These are phyloP conservation scores for Caenorhabditis sp. DNA, from an alignment of 2,888 invertebrate species.

Conservation along the genomic window DNA sequence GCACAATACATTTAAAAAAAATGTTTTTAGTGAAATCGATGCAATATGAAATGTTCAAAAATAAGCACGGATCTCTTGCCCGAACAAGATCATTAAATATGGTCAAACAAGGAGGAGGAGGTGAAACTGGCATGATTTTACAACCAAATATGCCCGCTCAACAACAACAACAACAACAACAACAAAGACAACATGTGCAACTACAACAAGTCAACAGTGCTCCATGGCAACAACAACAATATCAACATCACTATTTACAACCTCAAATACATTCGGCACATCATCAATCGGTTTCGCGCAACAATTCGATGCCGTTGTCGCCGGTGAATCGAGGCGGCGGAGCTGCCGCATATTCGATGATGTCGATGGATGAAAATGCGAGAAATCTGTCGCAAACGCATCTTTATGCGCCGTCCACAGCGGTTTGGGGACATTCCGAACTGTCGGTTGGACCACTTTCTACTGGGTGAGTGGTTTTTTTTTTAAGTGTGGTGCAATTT, in stretches of 20 bases:
- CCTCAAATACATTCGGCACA: not conserved
- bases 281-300: constrained; percentile 10
- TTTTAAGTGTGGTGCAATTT: no score
- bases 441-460: constrained; percentile 51
- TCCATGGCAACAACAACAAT: constrained; percentile 36
- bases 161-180: not conserved
- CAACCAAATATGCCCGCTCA: not conserved
- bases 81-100: constrained; percentile 61
- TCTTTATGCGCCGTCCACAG: constrained; percentile 59
- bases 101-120: constrained; percentile 9
- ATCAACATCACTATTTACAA: not conserved
- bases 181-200: constrained; percentile 13
- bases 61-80: constrained; percentile 39
- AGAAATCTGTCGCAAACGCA: constrained; percentile 15
- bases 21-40: constrained; percentile 58
- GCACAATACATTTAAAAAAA: no score
- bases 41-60: constrained; percentile 52
- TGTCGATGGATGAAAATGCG: not conserved
- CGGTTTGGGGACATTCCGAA: constrained; percentile 63
- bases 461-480: constrained; percentile 30
- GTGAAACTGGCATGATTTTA: not conserved
- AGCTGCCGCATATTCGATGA: not conserved
- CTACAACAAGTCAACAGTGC: constrained; percentile 30
- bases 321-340: constrained; percentile 13
- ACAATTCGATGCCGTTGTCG: constrained; percentile 34